These are phyloP conservation scores for Ferdinandea cuprea DNA, from an alignment of 2,888 invertebrate species.

Conservation along the genomic window DNA sequence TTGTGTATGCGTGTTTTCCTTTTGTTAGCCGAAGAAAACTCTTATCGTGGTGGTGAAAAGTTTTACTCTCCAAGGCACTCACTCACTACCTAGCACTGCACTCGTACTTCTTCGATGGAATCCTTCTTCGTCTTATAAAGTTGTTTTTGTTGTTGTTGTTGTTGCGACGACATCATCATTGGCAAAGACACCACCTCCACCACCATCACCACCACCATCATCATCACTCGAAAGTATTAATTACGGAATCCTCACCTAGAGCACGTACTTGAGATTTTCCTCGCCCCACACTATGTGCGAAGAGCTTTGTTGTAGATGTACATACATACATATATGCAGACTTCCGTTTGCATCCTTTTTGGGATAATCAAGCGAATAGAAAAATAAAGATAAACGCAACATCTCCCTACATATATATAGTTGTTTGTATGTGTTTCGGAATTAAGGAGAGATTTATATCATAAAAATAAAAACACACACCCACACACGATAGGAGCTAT, in stretches of 20 bases:
- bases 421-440: too few species aligned
- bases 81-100: background rate
- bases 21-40: constrained; percentile 13
- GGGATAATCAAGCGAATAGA: constrained; percentile 59
- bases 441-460: constrained; percentile 42
- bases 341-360: constrained; percentile 44
- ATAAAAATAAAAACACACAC: constrained; percentile 30
- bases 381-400: constrained; percentile 41
- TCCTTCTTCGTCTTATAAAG: background rate
- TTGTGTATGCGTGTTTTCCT: constrained; percentile 23
- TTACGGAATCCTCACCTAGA: constrained; percentile 68
- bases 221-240: constrained; percentile 67
- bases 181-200: constrained; percentile 47
- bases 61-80: constrained; percentile 29
- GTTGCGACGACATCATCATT: constrained; percentile 18
- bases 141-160: too few species aligned
- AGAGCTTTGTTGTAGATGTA: constrained; percentile 10
- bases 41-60: constrained; percentile 28
- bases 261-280: constrained; percentile 69
- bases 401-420: constrained; percentile 49
- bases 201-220: constrained; percentile 49
- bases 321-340: too few species aligned
- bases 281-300: background rate
- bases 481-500: background rate
- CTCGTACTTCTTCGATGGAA: background rate